Base-by-base conservation (phyloP, 2,888 invertebrate genomes). In the Diplolepis rosae region DNA sequence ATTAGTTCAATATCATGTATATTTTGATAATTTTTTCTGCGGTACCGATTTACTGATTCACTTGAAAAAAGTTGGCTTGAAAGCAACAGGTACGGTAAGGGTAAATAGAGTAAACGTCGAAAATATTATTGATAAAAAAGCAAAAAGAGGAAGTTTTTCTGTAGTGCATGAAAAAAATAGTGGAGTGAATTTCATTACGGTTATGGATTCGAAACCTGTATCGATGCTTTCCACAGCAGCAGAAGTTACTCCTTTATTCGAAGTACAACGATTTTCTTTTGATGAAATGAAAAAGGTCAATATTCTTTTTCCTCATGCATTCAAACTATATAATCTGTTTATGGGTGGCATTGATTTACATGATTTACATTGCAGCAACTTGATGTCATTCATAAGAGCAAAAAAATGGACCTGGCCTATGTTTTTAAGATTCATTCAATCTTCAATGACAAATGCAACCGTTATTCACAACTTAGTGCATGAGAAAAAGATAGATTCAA, bases 141-240 rank as follows among this genome's bases (percentile, higher is more conserved):
- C 39, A 35, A 65, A 32, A 11, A 65, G 65, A 18, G 65, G 65
- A 4, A 15, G 35, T 4, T 65, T 18, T 39, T 13, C 15, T 13
- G 65, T 65, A 24, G 35, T 35, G 42, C 39, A 35, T 32, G 39
- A 65, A 65, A 35, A 54, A 65, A 65, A 35, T 65, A 65, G 65
- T 15, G 65, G 65, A 3, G 15, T 65, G 22, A 65, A 65, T 65
- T n/a, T n/a, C n/a, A n/a, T n/a, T n/a, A n/a, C n/a, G n/a, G n/a
- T n/a, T n/a, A n/a, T n/a, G n/a, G n/a, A n/a, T n/a, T n/a, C n/a
- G n/a, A n/a, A n/a, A n/a, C n/a, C n/a, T n/a, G n/a, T n/a, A n/a
- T n/a, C n/a, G 32, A 35, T 61, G 28, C 32, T 61, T 30, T 61
- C 35, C 5, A 61, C 61, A 61, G 11, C n/a, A n/a, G 61, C 61